Evolutionary conservation across 2,113 vertebrate species (phyloP), one percentile per base, ranked within the genome.

Genomic region (Rostratula benghalensis): DNA sequence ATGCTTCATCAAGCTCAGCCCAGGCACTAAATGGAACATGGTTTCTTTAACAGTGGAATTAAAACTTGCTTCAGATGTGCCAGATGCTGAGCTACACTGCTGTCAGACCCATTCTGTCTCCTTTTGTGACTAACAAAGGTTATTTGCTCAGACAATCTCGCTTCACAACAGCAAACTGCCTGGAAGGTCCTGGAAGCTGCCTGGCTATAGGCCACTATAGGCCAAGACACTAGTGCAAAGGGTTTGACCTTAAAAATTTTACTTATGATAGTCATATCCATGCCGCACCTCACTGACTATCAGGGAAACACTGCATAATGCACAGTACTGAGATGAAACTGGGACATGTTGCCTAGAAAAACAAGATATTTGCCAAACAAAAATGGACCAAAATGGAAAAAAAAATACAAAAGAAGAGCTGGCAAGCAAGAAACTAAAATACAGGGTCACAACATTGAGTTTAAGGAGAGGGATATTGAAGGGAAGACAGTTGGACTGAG

Each of bases 21-120:
- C 6, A 4, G n/a, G 50, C 78, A 83, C 67, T 96, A 85, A 73
- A 77, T 45, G n/a, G 54, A 88, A 87, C 25, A 75, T 45, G 20
- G 45, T 87, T 94, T 92, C 93, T 93, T 91, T 60, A 81, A 65
- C 1, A 4, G 25, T 73, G 30, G 89, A 94, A 97, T 50, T 77
- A 97, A 79, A 87, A 59, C 37, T 91, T 95, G 35, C 56, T 97
- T 69, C 83, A 85, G 35, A 89, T 65, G n/a, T 85, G 88, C 80
- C 43, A 95, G 89, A 92, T 92, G 90, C 73, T 92, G 51, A 89
- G 37, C 70, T 45, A 64, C 3, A 8, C 59, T 71, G 41, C 59
- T 86, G 67, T 90, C 77, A 91, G 69, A 85, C 65, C 61, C 83
- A 31, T 78, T 79, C 27, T 37, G 28, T 83, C 75, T 93, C 61